Percentiles rank a stretch among this genome's conserved stretches.
Conservation (phyloP, 2,888 invertebrate species). For the Cataglyphis cursor region DNA sequence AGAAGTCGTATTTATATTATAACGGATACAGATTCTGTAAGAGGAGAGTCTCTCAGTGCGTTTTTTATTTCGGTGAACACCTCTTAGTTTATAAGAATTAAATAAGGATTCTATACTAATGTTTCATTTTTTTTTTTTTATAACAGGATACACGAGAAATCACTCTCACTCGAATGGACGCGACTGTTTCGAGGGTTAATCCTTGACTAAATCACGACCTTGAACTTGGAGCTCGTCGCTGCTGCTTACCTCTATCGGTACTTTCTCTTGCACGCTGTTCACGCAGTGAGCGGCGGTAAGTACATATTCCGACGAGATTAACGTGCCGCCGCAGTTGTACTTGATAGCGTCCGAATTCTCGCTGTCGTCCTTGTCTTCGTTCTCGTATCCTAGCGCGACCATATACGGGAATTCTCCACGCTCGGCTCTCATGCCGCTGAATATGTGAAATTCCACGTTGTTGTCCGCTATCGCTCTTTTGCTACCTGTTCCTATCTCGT, state of each 20-base stretch:
- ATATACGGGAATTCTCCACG: constrained; percentile 81
- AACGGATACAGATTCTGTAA: not conserved
- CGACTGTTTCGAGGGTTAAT: not conserved
- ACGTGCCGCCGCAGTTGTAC: constrained; percentile 82
- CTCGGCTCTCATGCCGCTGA: constrained; percentile 72
- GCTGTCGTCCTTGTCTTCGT: constrained; percentile 53
- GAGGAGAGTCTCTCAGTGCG: not conserved
- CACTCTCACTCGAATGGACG: not conserved
- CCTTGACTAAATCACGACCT: not conserved
- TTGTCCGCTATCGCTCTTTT: not conserved
- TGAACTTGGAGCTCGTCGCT: constrained; percentile 21
- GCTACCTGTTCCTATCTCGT: constrained; percentile 65
- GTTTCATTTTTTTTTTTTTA: not conserved
- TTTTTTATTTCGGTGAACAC: not conserved
- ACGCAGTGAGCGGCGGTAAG: constrained; percentile 85
- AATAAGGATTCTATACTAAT: not conserved
- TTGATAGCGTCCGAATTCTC: constrained; percentile 62
- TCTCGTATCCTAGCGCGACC: constrained; percentile 80
- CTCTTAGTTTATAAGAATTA: not conserved
- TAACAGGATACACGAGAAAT: not conserved
- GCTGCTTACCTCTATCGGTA: constrained; percentile 79
- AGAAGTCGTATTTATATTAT: not conserved
- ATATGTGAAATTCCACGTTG: constrained; percentile 72
- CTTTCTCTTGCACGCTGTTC: constrained; percentile 73
- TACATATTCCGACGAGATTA: constrained; percentile 79